These are phyloP conservation scores for Linnaemya vulpina DNA, from an alignment of 2,888 invertebrate species.

Conservation along the genomic window DNA sequence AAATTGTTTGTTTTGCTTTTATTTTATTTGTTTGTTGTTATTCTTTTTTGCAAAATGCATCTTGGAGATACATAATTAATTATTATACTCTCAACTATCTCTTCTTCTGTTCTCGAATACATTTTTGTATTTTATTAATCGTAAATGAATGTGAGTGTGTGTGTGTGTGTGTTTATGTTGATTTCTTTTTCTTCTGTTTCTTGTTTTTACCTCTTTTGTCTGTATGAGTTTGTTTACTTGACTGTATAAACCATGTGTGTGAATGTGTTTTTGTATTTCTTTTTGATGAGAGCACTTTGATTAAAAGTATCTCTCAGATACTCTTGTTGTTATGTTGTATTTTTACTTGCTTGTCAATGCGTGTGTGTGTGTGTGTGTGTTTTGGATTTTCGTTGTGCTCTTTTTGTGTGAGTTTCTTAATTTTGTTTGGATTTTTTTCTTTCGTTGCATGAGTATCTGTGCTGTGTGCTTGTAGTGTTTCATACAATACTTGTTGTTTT, in stretches of 20 bases:
- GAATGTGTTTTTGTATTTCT: conserved; percentile 33
- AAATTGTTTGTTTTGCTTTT: conserved; percentile 35
- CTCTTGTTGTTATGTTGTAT: conserved; percentile 51
- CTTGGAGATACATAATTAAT: conserved; percentile 65
- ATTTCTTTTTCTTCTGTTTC: conserved; percentile 31
- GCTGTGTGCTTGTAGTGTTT: conserved; percentile 30
- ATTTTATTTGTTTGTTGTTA: conserved; percentile 35
- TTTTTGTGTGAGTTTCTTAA: conserved; percentile 64
- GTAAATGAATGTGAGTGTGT: background rate
- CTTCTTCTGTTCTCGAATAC: conserved; percentile 17
- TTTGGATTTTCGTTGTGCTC: conserved; percentile 49
- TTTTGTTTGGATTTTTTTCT: conserved; percentile 56
- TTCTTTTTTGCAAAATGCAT: conserved; percentile 63
- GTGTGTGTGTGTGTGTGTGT: conserved; percentile 20
- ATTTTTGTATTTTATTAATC: conserved; percentile 39
- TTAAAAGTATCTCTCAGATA: conserved; percentile 57
- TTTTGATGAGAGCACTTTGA: conserved; percentile 44
- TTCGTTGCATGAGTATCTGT: conserved; percentile 31
- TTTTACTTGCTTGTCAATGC: conserved; percentile 40
- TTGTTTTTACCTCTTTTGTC: conserved; percentile 25
- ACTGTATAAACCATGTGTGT: conserved; percentile 17
- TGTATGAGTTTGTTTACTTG: conserved; percentile 59
- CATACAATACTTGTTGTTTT: conserved; percentile 30
- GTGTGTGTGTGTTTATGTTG: background rate
- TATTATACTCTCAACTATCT: conserved; percentile 42